A percentile compares a stretch with the other conserved stretches of the same genome.
phyloP scores from a whole-genome alignment of 2,797 vertebrate genomes.

The Pseudopleuronectes americanus region DNA sequence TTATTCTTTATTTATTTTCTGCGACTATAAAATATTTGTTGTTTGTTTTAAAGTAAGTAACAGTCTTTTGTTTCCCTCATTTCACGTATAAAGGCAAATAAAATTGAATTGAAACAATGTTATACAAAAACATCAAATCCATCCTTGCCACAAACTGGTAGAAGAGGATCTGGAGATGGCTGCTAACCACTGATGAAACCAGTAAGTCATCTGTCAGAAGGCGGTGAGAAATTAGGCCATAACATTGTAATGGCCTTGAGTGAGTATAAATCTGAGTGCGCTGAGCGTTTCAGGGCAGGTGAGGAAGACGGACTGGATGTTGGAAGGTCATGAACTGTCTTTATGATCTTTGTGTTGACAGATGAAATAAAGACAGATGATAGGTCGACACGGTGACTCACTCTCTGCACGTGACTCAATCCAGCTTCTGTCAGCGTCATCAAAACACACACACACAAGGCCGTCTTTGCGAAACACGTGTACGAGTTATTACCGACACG shows the following conservation, averaged over 20 bases:
- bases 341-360: constrained; percentile 50
- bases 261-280: no score
- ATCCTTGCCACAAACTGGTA: no score
- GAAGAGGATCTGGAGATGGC: no score
- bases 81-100: background rate
- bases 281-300: no score
- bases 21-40: no score
- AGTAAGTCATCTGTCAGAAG: no score
- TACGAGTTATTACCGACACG: background rate
- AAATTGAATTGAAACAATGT: background rate
- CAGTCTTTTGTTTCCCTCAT: background rate
- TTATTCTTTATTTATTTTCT: no score
- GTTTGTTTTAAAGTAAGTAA: no score
- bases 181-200: no score
- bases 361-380: constrained; percentile 61
- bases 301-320: constrained; percentile 28
- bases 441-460: background rate
- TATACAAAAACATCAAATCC: no score
- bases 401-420: constrained; percentile 26
- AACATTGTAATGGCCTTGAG: no score
- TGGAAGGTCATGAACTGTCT: constrained; percentile 55
- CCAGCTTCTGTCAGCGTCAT: constrained; percentile 22
- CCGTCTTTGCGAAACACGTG: background rate
- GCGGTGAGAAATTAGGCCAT: no score
- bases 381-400: constrained; percentile 42